Conservation (phyloP, 2,797 vertebrate species). For the Pantherophis alleghaniensis region DNA sequence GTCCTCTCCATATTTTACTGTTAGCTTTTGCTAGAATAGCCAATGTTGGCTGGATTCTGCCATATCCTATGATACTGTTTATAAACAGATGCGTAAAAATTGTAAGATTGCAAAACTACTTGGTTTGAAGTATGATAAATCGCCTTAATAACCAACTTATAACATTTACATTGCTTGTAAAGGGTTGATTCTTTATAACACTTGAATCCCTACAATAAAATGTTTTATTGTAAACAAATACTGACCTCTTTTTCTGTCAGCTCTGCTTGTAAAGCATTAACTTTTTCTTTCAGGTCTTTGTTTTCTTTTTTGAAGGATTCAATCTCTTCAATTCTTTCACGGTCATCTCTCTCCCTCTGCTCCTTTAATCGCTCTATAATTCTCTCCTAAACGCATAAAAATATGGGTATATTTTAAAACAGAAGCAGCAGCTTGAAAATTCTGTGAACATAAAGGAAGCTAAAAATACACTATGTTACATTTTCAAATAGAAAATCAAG, state of each 20-base stretch:
- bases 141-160: background rate
- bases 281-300: constrained; percentile 97
- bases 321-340: constrained; percentile 93
- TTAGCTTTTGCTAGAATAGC: background rate
- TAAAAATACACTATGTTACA: background rate
- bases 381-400: constrained; percentile 82
- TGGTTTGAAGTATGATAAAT: background rate
- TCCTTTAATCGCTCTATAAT: constrained; percentile 99
- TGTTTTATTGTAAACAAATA: constrained; percentile 44
- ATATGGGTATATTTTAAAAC: constrained; percentile 28
- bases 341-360: constrained; percentile 94
- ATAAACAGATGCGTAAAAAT: background rate
- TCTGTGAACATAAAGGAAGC: background rate
- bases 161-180: background rate
- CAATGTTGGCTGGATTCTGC: background rate
- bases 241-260: constrained; percentile 97
- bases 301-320: constrained; percentile 98
- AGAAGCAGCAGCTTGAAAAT: constrained; percentile 13
- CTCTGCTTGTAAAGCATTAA: constrained; percentile 94
- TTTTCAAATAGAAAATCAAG: background rate
- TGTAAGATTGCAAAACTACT: background rate
- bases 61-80: background rate
- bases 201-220: background rate
- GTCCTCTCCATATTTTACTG: background rate
- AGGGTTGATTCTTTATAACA: background rate